These are phyloP conservation scores for Xylota sylvarum DNA, from an alignment of 2,888 invertebrate genomes.

Conservation along the genomic window DNA sequence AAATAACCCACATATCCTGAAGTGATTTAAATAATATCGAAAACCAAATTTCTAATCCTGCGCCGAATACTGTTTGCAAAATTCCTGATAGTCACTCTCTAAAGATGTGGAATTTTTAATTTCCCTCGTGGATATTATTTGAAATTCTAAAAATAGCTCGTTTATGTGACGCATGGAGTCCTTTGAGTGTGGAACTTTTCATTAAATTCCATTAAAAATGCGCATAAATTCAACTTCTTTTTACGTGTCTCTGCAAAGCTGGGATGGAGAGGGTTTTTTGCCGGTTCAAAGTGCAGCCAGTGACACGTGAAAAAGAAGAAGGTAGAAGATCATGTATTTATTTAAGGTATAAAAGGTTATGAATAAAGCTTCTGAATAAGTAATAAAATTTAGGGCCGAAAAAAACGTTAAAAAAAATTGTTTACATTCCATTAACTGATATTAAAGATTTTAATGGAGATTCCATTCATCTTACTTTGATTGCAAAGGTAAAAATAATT, in stretches of 20 bases:
- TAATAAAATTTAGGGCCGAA: constrained; percentile 9
- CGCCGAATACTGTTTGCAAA: background rate
- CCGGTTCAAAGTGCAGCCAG: background rate
- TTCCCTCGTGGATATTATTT: constrained; percentile 35
- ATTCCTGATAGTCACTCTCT: constrained; percentile 1
- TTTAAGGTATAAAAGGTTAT: background rate
- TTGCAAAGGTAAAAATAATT: background rate
- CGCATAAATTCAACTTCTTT: constrained; percentile 31
- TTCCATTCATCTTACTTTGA: constrained; percentile 1
- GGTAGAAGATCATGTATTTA: background rate
- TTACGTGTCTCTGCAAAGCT: background rate
- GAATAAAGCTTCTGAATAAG: background rate
- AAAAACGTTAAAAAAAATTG: background rate
- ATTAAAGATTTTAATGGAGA: background rate
- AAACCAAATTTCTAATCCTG: background rate
- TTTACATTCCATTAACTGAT: constrained; percentile 39
- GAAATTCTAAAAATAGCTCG: constrained; percentile 3
- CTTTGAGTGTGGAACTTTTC: background rate
- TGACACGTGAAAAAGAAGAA: constrained; percentile 3
- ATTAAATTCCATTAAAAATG: constrained; percentile 17
- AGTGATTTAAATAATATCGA: constrained; percentile 13
- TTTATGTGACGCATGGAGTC: constrained; percentile 4
- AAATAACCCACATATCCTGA: constrained; percentile 16
- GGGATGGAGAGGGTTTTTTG: background rate
- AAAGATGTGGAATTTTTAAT: constrained; percentile 39